These are phyloP conservation scores for Hylyphantes graminicola DNA, from an alignment of 1,140 invertebrate genomes.

Conservation along the genomic window DNA sequence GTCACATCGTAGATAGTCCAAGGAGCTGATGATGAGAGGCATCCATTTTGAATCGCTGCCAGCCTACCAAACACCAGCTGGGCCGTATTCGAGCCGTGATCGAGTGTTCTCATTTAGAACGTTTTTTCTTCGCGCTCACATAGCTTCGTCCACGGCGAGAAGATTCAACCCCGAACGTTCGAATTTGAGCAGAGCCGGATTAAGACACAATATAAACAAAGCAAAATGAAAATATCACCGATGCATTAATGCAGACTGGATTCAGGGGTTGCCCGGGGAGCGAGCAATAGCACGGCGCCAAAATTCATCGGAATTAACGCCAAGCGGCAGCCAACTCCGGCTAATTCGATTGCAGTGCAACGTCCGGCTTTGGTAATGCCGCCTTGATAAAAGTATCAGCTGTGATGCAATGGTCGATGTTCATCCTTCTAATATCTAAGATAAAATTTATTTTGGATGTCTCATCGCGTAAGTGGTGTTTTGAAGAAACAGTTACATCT, in stretches of 20 bases:
- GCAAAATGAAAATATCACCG: conserved; percentile 45
- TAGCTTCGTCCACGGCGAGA: no score
- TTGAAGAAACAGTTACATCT: no score
- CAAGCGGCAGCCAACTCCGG: conserved; percentile 28
- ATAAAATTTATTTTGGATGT: no score
- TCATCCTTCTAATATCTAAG: no score
- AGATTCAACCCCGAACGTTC: neutral
- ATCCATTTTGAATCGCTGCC: conserved; percentile 55
- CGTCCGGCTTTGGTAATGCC: no score
- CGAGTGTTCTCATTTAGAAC: no score
- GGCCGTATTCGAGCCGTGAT: neutral
- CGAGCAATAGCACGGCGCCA: conserved; percentile 6
- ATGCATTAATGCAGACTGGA: conserved; percentile 27
- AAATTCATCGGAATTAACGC: conserved; percentile 16
- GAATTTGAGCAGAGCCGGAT: conserved; percentile 11
- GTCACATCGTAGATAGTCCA: conserved; percentile 49
- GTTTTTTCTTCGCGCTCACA: no score
- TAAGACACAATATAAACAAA: conserved; percentile 54
- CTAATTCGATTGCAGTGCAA: conserved; percentile 11
- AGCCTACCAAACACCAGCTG: conserved; percentile 11
- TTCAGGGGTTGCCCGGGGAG: conserved; percentile 30
- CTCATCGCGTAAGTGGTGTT: no score
- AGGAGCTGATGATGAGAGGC: conserved; percentile 15
- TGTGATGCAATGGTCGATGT: no score
- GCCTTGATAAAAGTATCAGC: no score